These are phyloP conservation scores for Scaptomyza cyrtandrae DNA, from an alignment of 2,888 invertebrate genomes.

Conservation along the genomic window DNA sequence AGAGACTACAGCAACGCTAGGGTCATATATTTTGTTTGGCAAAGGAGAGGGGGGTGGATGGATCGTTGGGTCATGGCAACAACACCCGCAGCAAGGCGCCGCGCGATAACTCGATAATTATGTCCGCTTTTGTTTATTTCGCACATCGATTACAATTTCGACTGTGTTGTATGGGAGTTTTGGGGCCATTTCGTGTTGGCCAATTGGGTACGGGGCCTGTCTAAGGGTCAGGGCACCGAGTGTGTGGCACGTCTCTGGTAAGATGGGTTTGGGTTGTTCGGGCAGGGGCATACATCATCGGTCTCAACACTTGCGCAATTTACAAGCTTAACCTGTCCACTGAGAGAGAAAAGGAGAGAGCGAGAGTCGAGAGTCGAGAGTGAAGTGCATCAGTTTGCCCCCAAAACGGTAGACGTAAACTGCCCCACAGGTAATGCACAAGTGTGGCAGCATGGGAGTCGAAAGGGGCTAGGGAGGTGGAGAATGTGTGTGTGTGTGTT, in stretches of 20 bases:
- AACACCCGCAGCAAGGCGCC: conserved; percentile 72
- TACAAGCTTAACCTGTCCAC: conserved; percentile 60
- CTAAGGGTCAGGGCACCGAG: conserved; percentile 17
- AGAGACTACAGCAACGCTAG: conserved; percentile 27
- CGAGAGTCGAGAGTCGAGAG: conserved; percentile 1
- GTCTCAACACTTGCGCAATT: conserved; percentile 63
- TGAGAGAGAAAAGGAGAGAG: not conserved
- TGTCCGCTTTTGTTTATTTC: conserved; percentile 85
- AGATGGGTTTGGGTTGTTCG: conserved; percentile 19
- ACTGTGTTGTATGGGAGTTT: conserved; percentile 41
- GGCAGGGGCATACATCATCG: conserved; percentile 59
- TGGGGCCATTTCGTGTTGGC: conserved; percentile 50
- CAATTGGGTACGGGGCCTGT: conserved; percentile 21
- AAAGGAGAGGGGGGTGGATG: not conserved
- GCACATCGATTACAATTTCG: conserved; percentile 84
- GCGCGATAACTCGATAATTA: conserved; percentile 85
- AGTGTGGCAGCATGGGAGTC: not conserved
- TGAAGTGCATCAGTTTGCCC: conserved; percentile 38
- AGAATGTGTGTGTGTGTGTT: conserved; percentile 20
- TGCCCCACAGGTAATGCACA: conserved; percentile 43
- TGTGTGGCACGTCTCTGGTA: conserved; percentile 21
- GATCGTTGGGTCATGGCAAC: conserved; percentile 42
- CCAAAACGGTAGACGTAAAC: conserved; percentile 34
- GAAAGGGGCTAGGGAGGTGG: too few relatives aligned
- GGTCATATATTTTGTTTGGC: conserved; percentile 56